A percentile compares a stretch with the other conserved stretches of the same genome.
These are phyloP conservation scores for Harpalus rubripes DNA, from an alignment of 2,888 invertebrate species.

Conservation along the genomic window DNA sequence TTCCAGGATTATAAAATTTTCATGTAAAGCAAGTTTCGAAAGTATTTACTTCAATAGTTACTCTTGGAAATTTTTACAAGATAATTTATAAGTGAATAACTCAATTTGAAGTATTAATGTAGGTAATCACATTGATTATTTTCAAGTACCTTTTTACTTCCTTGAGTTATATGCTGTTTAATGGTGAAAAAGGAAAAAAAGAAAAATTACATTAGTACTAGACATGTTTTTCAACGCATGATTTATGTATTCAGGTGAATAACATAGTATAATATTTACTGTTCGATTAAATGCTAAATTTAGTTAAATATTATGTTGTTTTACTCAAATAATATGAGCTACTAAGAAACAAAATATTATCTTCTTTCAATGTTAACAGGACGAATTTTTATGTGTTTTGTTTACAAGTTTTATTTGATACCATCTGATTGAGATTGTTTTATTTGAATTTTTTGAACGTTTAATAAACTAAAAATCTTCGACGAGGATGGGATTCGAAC, in stretches of 20 bases:
- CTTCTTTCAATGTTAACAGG: background rate
- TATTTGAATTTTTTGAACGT: no score
- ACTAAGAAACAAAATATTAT: background rate
- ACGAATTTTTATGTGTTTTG: background rate
- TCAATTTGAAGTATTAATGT: background rate
- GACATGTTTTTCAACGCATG: background rate
- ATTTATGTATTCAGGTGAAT: background rate
- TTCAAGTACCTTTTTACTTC: background rate
- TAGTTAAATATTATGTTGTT: background rate
- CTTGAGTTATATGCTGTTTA: background rate
- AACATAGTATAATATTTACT: background rate
- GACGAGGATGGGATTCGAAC: constrained; percentile 82
- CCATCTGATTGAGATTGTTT: background rate
- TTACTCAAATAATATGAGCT: no score
- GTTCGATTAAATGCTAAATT: background rate
- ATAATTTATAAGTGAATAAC: background rate
- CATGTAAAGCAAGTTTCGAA: background rate
- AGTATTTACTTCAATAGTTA: background rate
- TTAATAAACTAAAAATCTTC: constrained; percentile 65
- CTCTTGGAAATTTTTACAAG: background rate
- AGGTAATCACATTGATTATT: background rate
- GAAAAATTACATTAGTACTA: background rate
- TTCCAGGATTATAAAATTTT: constrained; percentile 3
- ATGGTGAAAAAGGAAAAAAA: background rate
- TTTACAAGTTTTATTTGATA: background rate